Base-by-base conservation (phyloP, 2,113 vertebrate genomes). In the Alces alces region DNA sequence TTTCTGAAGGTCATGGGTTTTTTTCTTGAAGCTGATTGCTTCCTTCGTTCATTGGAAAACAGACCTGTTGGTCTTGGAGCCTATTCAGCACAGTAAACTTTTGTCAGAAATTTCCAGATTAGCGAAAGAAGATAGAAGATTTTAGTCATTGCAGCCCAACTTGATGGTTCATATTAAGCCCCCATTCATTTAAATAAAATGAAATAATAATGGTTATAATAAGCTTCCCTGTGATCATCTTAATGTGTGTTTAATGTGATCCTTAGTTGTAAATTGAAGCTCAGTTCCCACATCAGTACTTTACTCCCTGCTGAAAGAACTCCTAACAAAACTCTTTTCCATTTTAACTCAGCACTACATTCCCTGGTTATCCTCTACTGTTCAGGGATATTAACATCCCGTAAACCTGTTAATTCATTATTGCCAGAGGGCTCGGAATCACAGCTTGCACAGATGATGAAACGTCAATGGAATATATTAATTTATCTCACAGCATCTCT, bases 211-310 rank as follows among this genome's bases (percentile, higher is more conserved):
- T 39, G 60, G 43, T 80, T 88, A 82, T 17, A 93, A n/a, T 83
- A 89, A 88, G 27, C 50, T 64, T 79, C 83, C 17, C 23, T 91
- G 33, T 94, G 23, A 94, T 82, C 73, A 87, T 70, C 57, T 76
- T 82, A 94, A 95, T 93, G 50, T 36, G n/a, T 93, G 93, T 97
- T 96, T 94, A 97, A 97, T 89, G 61, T 83, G 89, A 89, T 87
- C 86, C 61, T 93, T 73, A n/a, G 58, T 50, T 91, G 57, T 87
- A 70, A 90, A 95, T 33, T 84, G 91, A 94, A 97, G 47, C 91
- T 93, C 16, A 47, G 64, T 87, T 90, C 89, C 73, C 64, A 55
- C 45, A 6, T 52, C 21, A 64, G 36, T 52, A 27, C 60, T 95
- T 85, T 85, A 93, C 1, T 95, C 27, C 33, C 45, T 36, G 17